Evolutionary conservation across 2,888 invertebrate genomes (phyloP), one percentile per base, ranked within the genome.

Genomic region (Galerucella calmariensis): DNA sequence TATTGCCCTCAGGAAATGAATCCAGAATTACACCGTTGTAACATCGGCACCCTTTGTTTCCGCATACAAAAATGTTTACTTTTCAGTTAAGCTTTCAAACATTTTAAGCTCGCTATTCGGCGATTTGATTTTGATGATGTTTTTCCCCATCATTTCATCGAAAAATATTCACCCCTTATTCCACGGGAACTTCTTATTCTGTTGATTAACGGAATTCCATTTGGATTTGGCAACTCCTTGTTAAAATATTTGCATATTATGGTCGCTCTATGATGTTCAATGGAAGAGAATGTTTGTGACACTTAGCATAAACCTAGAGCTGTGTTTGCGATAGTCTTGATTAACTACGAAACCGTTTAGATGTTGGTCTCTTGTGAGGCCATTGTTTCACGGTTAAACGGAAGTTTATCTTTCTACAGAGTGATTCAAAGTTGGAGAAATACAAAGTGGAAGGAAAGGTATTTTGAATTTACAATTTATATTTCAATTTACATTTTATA

Each of bases 181-280:
- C 8, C 35, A 41, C 35, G 8, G 5, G 35, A 41, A 41, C 6
- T 41, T 41, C 35, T 41, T 41, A 41, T 9, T 41, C 35, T 35
- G 5, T 9, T 41, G 35, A 41, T 41, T 41, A 9, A 5, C 35
- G 20, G 20, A 8, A 10, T 20, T 56, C 16, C 9, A 56, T 62
- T 62, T 62, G 16, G 62, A 41, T 62, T 62, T 41, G 41, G 35
- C 62, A 62, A 62, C 62, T 35, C n/a, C n/a, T 2, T 27, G 16
- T 62, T 41, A 14, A 35, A 62, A 35, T 62, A 62, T 62, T 62
- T 62, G 62, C 62, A 62, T 62, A 62, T 62, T 62, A 62, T 62
- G 35, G 62, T n/a, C 35, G 35, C n/a, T 41, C n/a, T 62, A 41
- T 41, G 41, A 41, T 62, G 62, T 62, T 35, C 35, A 62, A 41